Conservation (phyloP, 2,113 vertebrate species). For the Syngnathus scovelli region DNA sequence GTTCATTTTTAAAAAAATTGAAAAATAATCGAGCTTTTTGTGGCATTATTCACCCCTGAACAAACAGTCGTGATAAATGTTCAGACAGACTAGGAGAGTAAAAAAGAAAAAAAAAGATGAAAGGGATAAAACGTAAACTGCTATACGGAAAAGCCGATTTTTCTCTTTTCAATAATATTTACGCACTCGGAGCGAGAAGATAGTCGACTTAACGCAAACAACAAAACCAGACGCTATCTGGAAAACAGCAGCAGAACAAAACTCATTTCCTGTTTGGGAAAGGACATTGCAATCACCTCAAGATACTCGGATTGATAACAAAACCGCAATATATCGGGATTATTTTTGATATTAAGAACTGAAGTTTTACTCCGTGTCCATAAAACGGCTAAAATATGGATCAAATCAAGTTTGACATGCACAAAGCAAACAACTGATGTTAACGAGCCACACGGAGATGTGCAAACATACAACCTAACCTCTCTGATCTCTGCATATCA, state of each 20-base stretch:
- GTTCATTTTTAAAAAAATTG: too few relatives aligned
- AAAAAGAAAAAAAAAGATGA: too few relatives aligned
- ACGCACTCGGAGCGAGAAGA: not conserved
- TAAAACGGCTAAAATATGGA: too few relatives aligned
- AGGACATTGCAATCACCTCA: slow-evolving; percentile 10
- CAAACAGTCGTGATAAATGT: too few relatives aligned
- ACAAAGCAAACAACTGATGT: not conserved
- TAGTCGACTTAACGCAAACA: not conserved
- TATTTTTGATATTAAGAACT: not conserved
- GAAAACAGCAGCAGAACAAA: slow-evolving; percentile 9
- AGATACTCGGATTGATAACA: slow-evolving; percentile 2
- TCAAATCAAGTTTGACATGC: too few relatives aligned
- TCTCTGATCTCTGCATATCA: slow-evolving; percentile 3
- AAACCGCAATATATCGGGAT: not conserved
- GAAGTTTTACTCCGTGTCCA: too few relatives aligned
- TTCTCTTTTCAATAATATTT: not conserved
- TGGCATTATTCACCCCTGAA: not conserved
- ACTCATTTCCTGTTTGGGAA: slow-evolving; percentile 11
- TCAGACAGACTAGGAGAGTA: too few relatives aligned
- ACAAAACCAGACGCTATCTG: not conserved
- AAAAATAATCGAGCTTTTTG: not conserved
- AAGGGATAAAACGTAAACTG: too few relatives aligned
- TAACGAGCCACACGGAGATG: not conserved
- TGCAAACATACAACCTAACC: not conserved
- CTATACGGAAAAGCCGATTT: not conserved